Conservation (phyloP, 2,113 vertebrate species). For the Dryoscopus gambensis region DNA sequence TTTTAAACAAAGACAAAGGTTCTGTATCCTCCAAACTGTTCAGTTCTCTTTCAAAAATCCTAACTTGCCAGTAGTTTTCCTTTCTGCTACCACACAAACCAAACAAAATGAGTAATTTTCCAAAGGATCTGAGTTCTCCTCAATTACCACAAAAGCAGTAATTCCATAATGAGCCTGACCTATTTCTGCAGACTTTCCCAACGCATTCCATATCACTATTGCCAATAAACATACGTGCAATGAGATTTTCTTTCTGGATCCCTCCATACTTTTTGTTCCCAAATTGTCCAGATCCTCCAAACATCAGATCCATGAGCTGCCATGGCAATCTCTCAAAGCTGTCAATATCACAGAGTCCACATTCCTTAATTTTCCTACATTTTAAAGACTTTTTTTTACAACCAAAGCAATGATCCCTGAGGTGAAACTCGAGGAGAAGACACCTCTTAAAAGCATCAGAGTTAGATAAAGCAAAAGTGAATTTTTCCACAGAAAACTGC, state of each 20-base stretch:
- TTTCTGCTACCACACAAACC: background rate
- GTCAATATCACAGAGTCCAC: background rate
- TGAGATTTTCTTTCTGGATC: background rate
- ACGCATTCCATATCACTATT: background rate
- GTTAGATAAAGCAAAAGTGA: background rate
- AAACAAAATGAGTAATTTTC: background rate
- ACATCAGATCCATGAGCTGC: background rate
- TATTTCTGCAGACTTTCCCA: background rate
- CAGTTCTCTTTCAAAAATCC: background rate
- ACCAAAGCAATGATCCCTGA: background rate
- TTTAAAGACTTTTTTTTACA: background rate
- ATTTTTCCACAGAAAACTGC: background rate
- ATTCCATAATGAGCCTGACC: background rate
- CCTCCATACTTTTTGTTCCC: background rate
- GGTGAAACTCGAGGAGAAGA: background rate
- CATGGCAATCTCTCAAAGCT: accelerated
- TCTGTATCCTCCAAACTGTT: background rate
- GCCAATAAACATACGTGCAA: background rate
- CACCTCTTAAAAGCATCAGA: background rate
- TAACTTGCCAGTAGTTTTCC: background rate
- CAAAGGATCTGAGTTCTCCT: background rate
- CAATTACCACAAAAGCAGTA: background rate
- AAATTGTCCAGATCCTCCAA: background rate
- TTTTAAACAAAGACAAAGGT: background rate
- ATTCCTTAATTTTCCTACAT: background rate